Evolutionary conservation across 2,113 vertebrate genomes (phyloP), one percentile per base, ranked within the genome.

Genomic region (Lophotis ruficrista): DNA sequence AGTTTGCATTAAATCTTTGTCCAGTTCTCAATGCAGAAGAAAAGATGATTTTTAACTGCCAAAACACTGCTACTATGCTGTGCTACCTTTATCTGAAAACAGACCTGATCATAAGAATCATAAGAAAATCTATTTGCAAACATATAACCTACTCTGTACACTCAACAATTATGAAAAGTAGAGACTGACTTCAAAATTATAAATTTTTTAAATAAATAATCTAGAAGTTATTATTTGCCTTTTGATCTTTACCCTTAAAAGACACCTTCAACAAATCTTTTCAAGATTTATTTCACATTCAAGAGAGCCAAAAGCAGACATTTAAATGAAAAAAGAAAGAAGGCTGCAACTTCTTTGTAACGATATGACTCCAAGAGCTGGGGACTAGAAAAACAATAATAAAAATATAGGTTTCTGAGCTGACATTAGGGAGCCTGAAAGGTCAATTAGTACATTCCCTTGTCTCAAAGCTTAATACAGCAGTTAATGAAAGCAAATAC

Each of bases 101-200:
- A 37, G 14, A 89, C 43, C 11, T 6, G 8, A 20, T 23, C n/a
- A n/a, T n/a, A n/a, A 47, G 65, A 91, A 69, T 37, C 0, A 0
- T 38, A 43, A 33, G 25, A 80, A 83, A 77, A 77, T 33, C 10
- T 33, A 4, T 60, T 80, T 57, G 10, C 17, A 62, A 48, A 30
- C 4, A 50, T 57, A 16, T 50, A 45, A 12, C 19, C 14, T 87
- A 33, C 10, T 68, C 25, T 13, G 19, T n/a, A 61, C 19, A 22
- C 1, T 38, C 30, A 19, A 10, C 27, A 21, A 48, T 27, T 38
- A 27, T 7, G 17, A 62, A 80, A 91, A 80, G 51, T 33, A 62
- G 18, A 57, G 30, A 25, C 13, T 35, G 8, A 8, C n/a, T 54
- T 80, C 22, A 87, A 80, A 93, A 71, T 9, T 5, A 20, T 9